A percentile compares a stretch with the other conserved stretches of the same genome.
Evolutionary conservation across 1,140 invertebrate genomes (phyloP).

Genomic region (Listronotus oregonensis): DNA sequence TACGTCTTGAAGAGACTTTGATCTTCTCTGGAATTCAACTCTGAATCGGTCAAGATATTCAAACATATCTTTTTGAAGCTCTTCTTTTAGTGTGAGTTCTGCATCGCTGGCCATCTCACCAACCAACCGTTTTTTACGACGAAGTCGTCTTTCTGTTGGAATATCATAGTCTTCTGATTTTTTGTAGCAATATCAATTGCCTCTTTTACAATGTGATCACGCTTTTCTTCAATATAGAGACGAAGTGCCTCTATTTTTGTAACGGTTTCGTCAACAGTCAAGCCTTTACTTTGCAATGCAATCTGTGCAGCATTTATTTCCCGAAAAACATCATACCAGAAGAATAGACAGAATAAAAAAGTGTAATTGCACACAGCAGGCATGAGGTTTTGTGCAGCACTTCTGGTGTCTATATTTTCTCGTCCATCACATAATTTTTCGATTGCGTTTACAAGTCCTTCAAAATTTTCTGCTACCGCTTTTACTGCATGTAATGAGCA

Average conservation of each 20-base stretch:
- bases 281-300: too few species aligned
- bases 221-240: constrained; percentile 28
- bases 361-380: constrained; percentile 31
- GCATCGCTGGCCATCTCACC: too few species aligned
- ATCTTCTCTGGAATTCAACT: constrained; percentile 23
- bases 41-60: constrained; percentile 35
- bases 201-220: constrained; percentile 11
- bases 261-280: neutral
- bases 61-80: constrained; percentile 27
- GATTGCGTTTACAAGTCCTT: constrained; percentile 23
- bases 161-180: too few species aligned
- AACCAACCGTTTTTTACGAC: constrained; percentile 5
- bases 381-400: constrained; percentile 26
- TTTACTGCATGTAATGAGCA: too few species aligned
- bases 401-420: constrained; percentile 23
- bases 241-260: constrained; percentile 19
- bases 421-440: constrained; percentile 21
- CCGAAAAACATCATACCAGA: constrained; percentile 36
- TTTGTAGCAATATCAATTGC: too few species aligned
- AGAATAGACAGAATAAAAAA: constrained; percentile 37
- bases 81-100: constrained; percentile 9
- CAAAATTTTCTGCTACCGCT: constrained; percentile 28
- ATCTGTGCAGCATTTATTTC: too few species aligned
- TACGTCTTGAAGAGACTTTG: constrained; percentile 23
- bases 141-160: constrained; percentile 18